Conservation (phyloP, 2,888 invertebrate genomes). For the Anoncus sp. region DNA sequence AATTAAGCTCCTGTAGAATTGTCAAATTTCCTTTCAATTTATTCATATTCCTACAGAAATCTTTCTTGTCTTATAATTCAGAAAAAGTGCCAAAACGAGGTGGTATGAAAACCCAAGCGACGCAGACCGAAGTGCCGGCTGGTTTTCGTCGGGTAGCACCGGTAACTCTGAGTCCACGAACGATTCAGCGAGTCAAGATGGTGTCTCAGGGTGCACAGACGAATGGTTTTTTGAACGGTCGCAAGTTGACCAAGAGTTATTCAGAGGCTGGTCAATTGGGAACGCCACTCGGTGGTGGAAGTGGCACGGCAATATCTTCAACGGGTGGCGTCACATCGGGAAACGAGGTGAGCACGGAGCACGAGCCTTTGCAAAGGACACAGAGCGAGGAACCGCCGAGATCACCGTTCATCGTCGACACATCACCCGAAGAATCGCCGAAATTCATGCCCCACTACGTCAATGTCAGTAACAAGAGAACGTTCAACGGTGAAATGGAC, state of each 20-base stretch:
- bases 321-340: conserved; percentile 49
- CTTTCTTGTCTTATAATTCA: conserved; percentile 74
- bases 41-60: not conserved
- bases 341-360: conserved; percentile 84
- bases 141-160: conserved; percentile 84
- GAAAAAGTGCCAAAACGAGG: conserved; percentile 91
- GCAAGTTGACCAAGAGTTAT: conserved; percentile 92
- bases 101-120: conserved; percentile 96
- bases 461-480: conserved; percentile 62
- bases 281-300: conserved; percentile 77
- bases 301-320: conserved; percentile 50
- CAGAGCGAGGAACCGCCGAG: conserved; percentile 94
- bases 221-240: conserved; percentile 90
- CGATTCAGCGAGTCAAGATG: conserved; percentile 94
- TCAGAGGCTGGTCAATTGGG: conserved; percentile 89
- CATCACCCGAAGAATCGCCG: conserved; percentile 83
- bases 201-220: conserved; percentile 96
- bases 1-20: not conserved
- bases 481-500: conserved; percentile 75
- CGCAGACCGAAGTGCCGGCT: conserved; percentile 93
- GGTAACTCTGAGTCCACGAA: conserved; percentile 90
- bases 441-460: conserved; percentile 18
- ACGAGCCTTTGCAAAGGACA: conserved; percentile 92
- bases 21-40: not conserved
- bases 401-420: conserved; percentile 88